Base-by-base conservation (phyloP, 2,113 vertebrate species). In the Semicossyphus pulcher region DNA sequence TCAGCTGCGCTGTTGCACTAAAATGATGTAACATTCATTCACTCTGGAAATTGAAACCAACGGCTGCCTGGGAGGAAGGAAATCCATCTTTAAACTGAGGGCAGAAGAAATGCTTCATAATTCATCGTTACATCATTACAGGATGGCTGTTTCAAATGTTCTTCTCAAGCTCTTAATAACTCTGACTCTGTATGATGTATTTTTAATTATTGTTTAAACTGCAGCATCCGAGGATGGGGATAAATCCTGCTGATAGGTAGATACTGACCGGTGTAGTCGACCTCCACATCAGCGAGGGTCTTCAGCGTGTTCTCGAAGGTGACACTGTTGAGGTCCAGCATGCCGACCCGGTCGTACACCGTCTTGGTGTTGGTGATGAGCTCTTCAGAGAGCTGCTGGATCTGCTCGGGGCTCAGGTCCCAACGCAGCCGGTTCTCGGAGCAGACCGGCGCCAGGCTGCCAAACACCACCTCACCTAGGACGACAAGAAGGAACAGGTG, bases 331-430 rank as follows among this genome's bases (percentile, higher is more conserved):
- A 92, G 69, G 3, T 92, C 91, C 86, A 97, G 93, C 0, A 84
- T 52, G 0, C 96, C 97, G 44, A 99, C 96, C 0, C n/a, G 21
- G 88, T 99, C 97, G 6, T 99, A 99, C 10, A 97, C 96, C 0
- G 56, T 67, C 93, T 97, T 97, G 45, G 96, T 98, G 57, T 91
- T 93, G 44, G 88, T 72, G 0, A 97, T 95, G 18, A 99, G 95
- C 82, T 96, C 92, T 0, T 85, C 56, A 0, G 95, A 92, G n/a
- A 94, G 91, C 64, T 71, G 81, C 3, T 81, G 86, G 28, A 99
- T 97, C 87, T 95, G 91, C 16, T 94, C 92, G 0, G 96, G 95
- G 0, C 32, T 94, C 89, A 97, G 93, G 83, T 98, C 96, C 97
- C 98, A 99, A 1, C 90, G 90, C 1, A 99, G 93, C 29, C 85